These are phyloP conservation scores for Zelleria hepariella DNA, from an alignment of 2,888 invertebrate genomes.

Conservation along the genomic window DNA sequence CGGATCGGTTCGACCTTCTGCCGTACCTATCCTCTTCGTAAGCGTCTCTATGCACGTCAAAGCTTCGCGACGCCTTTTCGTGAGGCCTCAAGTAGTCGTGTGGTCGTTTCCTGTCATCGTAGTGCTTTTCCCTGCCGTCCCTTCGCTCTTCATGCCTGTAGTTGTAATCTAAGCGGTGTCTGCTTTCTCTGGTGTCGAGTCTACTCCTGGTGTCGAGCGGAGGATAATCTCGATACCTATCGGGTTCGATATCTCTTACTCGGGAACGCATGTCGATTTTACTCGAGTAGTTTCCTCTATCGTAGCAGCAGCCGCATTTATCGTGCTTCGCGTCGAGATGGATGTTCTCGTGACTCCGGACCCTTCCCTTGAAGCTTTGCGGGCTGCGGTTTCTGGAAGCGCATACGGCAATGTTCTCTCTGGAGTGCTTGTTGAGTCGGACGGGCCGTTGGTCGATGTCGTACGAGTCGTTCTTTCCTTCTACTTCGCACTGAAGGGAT, in stretches of 20 bases:
- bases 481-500: conserved; percentile 53
- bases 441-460: conserved; percentile 30
- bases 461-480: conserved; percentile 24
- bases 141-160: conserved; percentile 33
- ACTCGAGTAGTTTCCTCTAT: conserved; percentile 33
- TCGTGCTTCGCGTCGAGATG: conserved; percentile 7
- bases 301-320: conserved; percentile 18
- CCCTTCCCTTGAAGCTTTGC: conserved; percentile 6
- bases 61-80: conserved; percentile 50
- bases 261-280: conserved; percentile 36
- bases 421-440: neutral
- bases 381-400: conserved; percentile 25
- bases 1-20: conserved; percentile 40
- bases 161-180: conserved; percentile 21
- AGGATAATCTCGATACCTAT: conserved; percentile 30
- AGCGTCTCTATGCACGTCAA: conserved; percentile 36
- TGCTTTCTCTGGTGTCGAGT: conserved; percentile 14
- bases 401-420: neutral
- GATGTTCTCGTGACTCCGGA: conserved; percentile 28
- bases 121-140: conserved; percentile 27
- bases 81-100: conserved; percentile 20
- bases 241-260: conserved; percentile 20
- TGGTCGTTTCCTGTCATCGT: conserved; percentile 25
- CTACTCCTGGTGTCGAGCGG: conserved; percentile 15
- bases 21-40: conserved; percentile 33